These are phyloP conservation scores for Balanococcus diminutus DNA, from an alignment of 2,888 invertebrate genomes.

Conservation along the genomic window DNA sequence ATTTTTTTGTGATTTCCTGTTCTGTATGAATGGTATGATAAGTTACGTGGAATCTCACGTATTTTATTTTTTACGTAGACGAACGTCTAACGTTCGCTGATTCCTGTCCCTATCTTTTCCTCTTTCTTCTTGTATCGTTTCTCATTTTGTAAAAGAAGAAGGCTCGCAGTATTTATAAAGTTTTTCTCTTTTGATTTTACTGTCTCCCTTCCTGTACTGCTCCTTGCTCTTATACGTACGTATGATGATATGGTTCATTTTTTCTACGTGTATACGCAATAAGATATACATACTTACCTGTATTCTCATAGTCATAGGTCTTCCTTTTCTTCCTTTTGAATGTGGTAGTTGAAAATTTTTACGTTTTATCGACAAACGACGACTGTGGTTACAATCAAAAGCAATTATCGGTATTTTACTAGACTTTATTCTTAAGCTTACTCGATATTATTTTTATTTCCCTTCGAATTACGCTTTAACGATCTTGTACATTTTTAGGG, in stretches of 20 bases:
- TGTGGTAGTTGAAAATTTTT: background rate
- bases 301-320: background rate
- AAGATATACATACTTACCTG: background rate
- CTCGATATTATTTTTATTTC: background rate
- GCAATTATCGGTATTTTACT: slow-evolving; percentile 34
- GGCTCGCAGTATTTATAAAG: background rate
- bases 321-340: background rate
- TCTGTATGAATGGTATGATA: background rate
- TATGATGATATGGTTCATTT: background rate
- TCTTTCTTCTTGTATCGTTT: background rate
- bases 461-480: background rate
- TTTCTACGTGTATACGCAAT: background rate
- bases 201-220: background rate
- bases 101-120: background rate
- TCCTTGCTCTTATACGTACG: no score
- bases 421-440: background rate
- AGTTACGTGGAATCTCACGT: slow-evolving; percentile 4
- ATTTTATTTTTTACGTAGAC: background rate
- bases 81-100: background rate
- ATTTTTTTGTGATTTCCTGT: slow-evolving; percentile 8
- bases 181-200: background rate
- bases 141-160: background rate
- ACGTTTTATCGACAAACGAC: background rate
- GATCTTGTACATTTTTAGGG: background rate
- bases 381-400: slow-evolving; percentile 43